Percentiles rank a stretch among this genome's conserved stretches.
Conservation (phyloP, 1,140 invertebrate species). For the Carposina sasakii region DNA sequence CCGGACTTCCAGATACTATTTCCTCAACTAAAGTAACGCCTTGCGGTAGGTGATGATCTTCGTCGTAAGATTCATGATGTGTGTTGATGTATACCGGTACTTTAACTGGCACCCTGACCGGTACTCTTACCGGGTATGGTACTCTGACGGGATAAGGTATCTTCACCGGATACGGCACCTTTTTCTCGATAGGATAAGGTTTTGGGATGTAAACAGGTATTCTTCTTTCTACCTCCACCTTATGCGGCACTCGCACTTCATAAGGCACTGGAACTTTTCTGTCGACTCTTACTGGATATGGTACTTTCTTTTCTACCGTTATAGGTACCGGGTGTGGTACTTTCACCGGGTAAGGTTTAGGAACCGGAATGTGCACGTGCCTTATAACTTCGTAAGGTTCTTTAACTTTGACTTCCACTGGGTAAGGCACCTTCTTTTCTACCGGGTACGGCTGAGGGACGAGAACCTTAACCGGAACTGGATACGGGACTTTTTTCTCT, state of each 20-base stretch:
- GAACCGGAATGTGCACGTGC: constrained; percentile 70
- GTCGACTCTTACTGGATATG: constrained; percentile 71
- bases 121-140: constrained; percentile 59
- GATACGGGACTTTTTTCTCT: constrained; percentile 72
- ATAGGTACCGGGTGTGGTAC: constrained; percentile 69
- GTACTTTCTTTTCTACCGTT: constrained; percentile 72
- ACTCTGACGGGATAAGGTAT: constrained; percentile 70
- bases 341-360: constrained; percentile 64
- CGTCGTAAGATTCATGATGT: too few relatives aligned
- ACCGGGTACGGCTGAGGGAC: constrained; percentile 75
- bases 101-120: constrained; percentile 61
- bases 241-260: constrained; percentile 64
- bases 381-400: constrained; percentile 74
- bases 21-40: constrained; percentile 1
- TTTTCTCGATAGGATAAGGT: constrained; percentile 79
- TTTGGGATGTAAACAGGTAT: constrained; percentile 73
- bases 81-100: too few relatives aligned
- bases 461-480: constrained; percentile 62
- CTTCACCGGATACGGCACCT: constrained; percentile 75
- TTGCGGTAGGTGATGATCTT: background rate
- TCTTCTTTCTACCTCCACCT: constrained; percentile 74
- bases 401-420: constrained; percentile 70
- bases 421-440: constrained; percentile 72
- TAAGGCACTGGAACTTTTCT: constrained; percentile 64
- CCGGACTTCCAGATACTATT: too few relatives aligned